Percentiles rank a stretch among this genome's conserved stretches.
phyloP scores from a whole-genome alignment of 2,888 invertebrate species.

The Coelogynopora nodosa region DNA sequence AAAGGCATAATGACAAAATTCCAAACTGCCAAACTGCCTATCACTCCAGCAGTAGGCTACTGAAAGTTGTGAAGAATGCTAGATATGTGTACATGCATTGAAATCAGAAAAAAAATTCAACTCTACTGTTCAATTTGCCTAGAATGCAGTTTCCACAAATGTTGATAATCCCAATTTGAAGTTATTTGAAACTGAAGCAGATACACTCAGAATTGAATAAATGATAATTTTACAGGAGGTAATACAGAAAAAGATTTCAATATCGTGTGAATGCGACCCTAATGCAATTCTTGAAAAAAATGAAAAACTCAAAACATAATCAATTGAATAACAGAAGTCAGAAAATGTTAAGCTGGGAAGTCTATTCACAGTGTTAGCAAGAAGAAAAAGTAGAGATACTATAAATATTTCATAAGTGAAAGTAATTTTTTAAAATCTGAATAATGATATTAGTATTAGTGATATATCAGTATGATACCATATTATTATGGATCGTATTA shows the following conservation, averaged over 20 bases:
- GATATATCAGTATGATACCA: background rate
- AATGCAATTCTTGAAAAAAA: background rate
- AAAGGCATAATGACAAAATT: background rate
- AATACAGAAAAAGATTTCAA: background rate
- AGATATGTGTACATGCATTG: background rate
- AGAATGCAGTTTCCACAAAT: background rate
- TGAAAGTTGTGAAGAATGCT: background rate
- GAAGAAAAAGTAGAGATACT: background rate
- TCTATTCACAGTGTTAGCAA: background rate
- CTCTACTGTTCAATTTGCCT: background rate
- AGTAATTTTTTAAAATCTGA: background rate
- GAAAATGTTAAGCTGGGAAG: background rate
- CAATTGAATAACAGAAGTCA: background rate
- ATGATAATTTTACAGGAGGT: background rate
- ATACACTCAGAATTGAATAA: background rate
- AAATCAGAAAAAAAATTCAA: background rate
- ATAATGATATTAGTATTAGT: background rate
- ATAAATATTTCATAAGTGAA: background rate
- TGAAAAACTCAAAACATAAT: background rate
- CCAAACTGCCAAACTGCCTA: background rate
- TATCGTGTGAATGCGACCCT: background rate
- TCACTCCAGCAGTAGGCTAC: background rate
- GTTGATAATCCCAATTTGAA: background rate
- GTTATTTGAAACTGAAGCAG: background rate
- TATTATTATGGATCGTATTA: background rate